These are phyloP conservation scores for Idaea biselata DNA, from an alignment of 2,888 invertebrate species.

Conservation along the genomic window DNA sequence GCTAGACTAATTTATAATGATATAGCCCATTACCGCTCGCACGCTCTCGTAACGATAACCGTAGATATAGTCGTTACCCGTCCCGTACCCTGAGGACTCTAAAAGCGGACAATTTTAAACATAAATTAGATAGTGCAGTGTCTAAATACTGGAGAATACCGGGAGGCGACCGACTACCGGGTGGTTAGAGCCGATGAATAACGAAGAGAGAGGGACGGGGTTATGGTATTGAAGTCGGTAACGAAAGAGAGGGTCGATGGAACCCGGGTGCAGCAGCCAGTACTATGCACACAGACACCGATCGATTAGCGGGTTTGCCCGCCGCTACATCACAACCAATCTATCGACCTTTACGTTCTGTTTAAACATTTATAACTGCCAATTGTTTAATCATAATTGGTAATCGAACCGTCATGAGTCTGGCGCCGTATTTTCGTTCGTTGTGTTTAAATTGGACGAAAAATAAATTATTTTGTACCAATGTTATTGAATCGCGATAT, in stretches of 20 bases:
- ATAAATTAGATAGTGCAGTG: slow-evolving; percentile 78
- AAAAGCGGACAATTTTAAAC: slow-evolving; percentile 71
- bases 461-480: not conserved
- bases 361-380: slow-evolving; percentile 59
- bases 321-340: slow-evolving; percentile 61
- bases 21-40: slow-evolving; percentile 64
- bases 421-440: slow-evolving; percentile 7
- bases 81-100: slow-evolving; percentile 54
- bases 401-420: slow-evolving; percentile 37
- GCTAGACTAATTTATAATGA: slow-evolving; percentile 72
- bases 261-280: slow-evolving; percentile 59
- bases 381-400: slow-evolving; percentile 50
- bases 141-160: slow-evolving; percentile 75
- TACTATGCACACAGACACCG: slow-evolving; percentile 72
- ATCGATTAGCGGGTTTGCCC: slow-evolving; percentile 72
- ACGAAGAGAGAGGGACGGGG: slow-evolving; percentile 69
- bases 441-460: slow-evolving; percentile 17
- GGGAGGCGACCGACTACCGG: slow-evolving; percentile 72
- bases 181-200: slow-evolving; percentile 76
- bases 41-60: slow-evolving; percentile 62
- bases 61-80: slow-evolving; percentile 62
- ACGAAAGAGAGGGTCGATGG: slow-evolving; percentile 62
- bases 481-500: not conserved
- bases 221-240: slow-evolving; percentile 46
- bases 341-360: slow-evolving; percentile 66